These are phyloP conservation scores for Chionis minor DNA, from an alignment of 2,113 vertebrate genomes.

Conservation along the genomic window DNA sequence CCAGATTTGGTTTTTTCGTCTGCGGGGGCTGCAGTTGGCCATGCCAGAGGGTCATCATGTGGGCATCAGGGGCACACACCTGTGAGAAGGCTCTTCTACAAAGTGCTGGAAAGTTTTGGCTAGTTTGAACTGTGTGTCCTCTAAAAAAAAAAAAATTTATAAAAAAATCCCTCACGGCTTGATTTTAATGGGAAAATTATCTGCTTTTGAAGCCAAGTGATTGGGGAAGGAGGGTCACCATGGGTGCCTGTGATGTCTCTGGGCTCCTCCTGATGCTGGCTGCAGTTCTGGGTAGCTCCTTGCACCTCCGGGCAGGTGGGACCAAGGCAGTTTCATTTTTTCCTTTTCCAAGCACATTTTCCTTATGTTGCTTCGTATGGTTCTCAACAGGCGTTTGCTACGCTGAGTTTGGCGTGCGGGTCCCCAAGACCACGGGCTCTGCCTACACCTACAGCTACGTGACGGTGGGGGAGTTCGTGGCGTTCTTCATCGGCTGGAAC, in stretches of 20 bases:
- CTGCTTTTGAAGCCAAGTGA: not conserved
- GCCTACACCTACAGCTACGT: constrained; percentile 99
- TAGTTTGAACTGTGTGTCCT: not conserved
- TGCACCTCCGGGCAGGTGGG: not conserved
- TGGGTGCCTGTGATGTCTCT: fast-evolving
- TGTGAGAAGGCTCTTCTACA: not conserved
- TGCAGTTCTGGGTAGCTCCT: not conserved
- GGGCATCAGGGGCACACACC: not conserved
- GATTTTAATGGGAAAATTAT: not conserved
- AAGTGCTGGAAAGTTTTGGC: not conserved
- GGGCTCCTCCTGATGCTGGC: not conserved
- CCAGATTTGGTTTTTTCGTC: not conserved
- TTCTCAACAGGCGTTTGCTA: constrained; percentile 88
- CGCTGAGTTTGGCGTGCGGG: constrained; percentile 94
- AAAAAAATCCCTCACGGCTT: not conserved
- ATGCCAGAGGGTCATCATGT: not conserved
- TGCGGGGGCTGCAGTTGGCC: not conserved
- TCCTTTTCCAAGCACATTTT: not conserved
- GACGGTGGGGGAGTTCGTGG: constrained; percentile 95
- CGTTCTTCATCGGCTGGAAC: constrained; percentile 98
- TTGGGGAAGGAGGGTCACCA: not conserved
- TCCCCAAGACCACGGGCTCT: constrained; percentile 95
- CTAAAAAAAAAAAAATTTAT: not conserved
- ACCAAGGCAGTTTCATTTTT: not conserved
- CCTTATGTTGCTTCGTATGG: fast-evolving